Evolutionary conservation across 2,113 vertebrate genomes (phyloP).

Genomic region (Proteles cristata): DNA sequence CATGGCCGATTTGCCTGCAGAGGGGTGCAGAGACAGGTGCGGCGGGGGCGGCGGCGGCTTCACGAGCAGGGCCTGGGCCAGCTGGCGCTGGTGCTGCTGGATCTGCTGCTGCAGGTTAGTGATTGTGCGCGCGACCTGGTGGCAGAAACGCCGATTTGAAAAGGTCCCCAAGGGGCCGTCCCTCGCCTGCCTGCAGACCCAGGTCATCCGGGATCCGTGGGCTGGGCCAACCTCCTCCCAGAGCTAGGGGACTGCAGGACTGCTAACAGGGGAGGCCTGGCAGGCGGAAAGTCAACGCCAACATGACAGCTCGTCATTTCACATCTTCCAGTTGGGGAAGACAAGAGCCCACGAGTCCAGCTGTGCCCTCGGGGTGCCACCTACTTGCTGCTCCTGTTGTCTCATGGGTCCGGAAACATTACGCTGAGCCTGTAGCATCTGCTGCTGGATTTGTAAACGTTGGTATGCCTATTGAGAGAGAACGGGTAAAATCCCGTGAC

Average conservation of each 20-base stretch:
- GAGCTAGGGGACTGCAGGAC: neutral
- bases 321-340: neutral
- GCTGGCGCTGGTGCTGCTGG: constrained; percentile 99
- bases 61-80: constrained; percentile 98
- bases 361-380: constrained; percentile 64
- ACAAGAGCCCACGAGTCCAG: no score
- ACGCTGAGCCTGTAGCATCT: constrained; percentile 99
- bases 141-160: neutral
- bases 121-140: constrained; percentile 99
- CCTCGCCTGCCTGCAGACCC: neutral
- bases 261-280: neutral
- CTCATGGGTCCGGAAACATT: constrained; percentile 99
- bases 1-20: constrained; percentile 94
- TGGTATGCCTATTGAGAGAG: constrained; percentile 93
- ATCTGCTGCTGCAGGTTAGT: constrained; percentile 99
- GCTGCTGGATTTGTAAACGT: constrained; percentile 99
- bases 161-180: accelerated
- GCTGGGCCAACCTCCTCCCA: neutral
- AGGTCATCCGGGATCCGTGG: no score
- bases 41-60: constrained; percentile 92
- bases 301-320: accelerated
- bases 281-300: neutral
- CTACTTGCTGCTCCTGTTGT: constrained; percentile 99
- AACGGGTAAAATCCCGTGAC: neutral
- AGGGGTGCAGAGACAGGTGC: constrained; percentile 94